phyloP scores from a whole-genome alignment of 2,888 invertebrate genomes.

The Apotomis betuletana region DNA sequence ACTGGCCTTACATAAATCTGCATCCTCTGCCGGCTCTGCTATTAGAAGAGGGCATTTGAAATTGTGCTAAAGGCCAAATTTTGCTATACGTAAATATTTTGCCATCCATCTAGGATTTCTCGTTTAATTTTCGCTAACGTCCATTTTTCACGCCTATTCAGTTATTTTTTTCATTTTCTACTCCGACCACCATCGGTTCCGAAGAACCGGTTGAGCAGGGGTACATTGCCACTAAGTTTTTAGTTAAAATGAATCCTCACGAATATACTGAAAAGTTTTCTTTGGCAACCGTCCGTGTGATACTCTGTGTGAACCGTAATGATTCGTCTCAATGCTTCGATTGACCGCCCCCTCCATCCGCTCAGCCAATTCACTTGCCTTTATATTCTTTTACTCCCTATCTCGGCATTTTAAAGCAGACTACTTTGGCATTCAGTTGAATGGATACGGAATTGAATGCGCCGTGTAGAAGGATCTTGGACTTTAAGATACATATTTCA shows the following conservation, averaged over 20 bases:
- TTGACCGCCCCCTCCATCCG: conserved; percentile 73
- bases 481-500: conserved; percentile 34
- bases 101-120: too few species aligned
- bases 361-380: conserved; percentile 69
- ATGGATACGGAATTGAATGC: conserved; percentile 36
- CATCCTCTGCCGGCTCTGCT: too few species aligned
- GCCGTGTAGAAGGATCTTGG: conserved; percentile 30
- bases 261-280: conserved; percentile 20
- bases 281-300: conserved; percentile 35
- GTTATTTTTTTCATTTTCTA: too few species aligned
- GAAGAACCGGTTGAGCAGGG: too few species aligned
- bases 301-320: conserved; percentile 62
- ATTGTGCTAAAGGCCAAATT: too few species aligned
- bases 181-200: too few species aligned
- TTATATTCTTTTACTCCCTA: conserved; percentile 71
- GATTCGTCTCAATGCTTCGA: conserved; percentile 75
- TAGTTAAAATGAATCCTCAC: conserved; percentile 16
- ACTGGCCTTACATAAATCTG: too few species aligned
- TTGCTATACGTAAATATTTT: too few species aligned
- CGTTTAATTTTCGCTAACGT: too few species aligned
- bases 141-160: too few species aligned
- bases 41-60: too few species aligned
- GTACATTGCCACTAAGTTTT: too few species aligned
- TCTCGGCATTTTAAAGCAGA: conserved; percentile 61
- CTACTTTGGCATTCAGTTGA: conserved; percentile 42